phyloP scores from a whole-genome alignment of 2,888 invertebrate species.

The Pristionchus arcanus region DNA sequence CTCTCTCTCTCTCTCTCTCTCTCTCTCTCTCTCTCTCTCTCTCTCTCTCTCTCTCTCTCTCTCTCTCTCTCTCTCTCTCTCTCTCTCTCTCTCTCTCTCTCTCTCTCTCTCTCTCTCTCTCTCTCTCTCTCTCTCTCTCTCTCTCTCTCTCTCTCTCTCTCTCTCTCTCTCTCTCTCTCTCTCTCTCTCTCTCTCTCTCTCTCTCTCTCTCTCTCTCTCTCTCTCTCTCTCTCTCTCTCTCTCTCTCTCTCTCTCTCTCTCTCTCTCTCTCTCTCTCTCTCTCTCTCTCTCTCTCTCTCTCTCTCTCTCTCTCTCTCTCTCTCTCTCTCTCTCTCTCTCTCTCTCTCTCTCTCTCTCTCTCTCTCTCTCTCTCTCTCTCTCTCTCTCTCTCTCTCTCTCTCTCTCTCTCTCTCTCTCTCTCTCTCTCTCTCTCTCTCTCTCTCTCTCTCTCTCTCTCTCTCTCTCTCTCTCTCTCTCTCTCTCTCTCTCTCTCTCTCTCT shows the following conservation, averaged over 20 bases:
- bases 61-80: not conserved
- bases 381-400: not conserved
- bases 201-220: not conserved
- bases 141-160: not conserved
- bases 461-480: not conserved
- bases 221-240: conserved; percentile 4
- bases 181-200: too few relatives aligned
- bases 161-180: not conserved
- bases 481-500: conserved; percentile 10
- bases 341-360: too few relatives aligned
- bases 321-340: not conserved
- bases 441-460: too few relatives aligned
- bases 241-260: not conserved
- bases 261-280: too few relatives aligned
- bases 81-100: too few relatives aligned
- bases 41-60: conserved; percentile 15
- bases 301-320: conserved; percentile 11
- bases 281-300: too few relatives aligned
- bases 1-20: too few relatives aligned
- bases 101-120: too few relatives aligned
- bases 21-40: too few relatives aligned
- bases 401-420: not conserved
- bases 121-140: not conserved
- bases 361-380: too few relatives aligned
- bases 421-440: too few relatives aligned